These are phyloP conservation scores for Gephyroberyx darwinii DNA, from an alignment of 2,797 vertebrate species.

Conservation along the genomic window DNA sequence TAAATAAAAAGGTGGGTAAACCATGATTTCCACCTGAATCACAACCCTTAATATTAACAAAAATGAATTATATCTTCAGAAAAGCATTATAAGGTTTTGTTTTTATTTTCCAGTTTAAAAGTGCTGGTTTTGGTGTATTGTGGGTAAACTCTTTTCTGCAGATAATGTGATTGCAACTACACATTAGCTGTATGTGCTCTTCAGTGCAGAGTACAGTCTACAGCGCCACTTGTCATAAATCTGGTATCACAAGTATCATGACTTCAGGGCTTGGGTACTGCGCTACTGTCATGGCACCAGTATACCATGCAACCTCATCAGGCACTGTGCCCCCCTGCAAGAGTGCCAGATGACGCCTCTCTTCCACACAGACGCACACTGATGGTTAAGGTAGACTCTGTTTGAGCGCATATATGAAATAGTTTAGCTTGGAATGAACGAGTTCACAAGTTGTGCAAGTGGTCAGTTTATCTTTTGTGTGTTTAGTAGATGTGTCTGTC, in stretches of 20 bases:
- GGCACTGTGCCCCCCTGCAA: constrained; percentile 50
- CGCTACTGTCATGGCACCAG: background rate
- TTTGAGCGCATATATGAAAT: background rate
- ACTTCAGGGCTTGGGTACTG: background rate
- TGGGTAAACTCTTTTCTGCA: no score
- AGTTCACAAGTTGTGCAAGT: background rate
- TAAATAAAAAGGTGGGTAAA: no score
- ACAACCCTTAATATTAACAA: no score
- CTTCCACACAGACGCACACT: constrained; percentile 34
- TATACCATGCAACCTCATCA: constrained; percentile 24
- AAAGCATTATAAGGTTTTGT: no score
- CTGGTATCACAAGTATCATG: constrained; percentile 1
- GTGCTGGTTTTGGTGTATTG: no score
- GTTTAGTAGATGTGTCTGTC: background rate
- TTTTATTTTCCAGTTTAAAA: no score
- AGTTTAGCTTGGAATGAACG: background rate
- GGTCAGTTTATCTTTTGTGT: background rate
- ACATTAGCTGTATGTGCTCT: background rate
- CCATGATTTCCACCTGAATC: no score
- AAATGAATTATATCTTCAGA: no score
- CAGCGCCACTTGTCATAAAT: constrained; percentile 3
- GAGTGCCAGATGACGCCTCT: constrained; percentile 68
- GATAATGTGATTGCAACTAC: background rate
- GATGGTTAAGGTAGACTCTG: constrained; percentile 63
- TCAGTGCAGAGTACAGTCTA: no score